phyloP scores from a whole-genome alignment of 2,888 invertebrate species.

The Noctua comes region DNA sequence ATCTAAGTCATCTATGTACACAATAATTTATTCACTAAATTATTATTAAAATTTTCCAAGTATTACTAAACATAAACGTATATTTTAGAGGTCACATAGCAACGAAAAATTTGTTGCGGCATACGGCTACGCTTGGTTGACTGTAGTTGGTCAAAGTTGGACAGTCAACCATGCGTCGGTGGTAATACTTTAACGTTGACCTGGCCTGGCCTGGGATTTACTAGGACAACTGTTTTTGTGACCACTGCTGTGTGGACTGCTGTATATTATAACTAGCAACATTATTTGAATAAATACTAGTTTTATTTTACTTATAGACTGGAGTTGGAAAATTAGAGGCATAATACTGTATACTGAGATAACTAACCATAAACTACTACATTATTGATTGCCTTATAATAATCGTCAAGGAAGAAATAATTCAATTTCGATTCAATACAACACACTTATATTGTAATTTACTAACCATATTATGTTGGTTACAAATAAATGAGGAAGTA shows the following conservation, averaged over 20 bases:
- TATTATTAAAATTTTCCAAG: constrained; percentile 11
- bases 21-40: background rate
- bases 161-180: background rate
- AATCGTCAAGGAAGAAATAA: background rate
- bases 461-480: background rate
- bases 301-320: background rate
- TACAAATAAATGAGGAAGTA: constrained; percentile 18
- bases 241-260: background rate
- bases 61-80: constrained; percentile 27
- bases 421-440: background rate
- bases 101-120: constrained; percentile 39
- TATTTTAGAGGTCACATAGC: constrained; percentile 49
- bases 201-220: background rate
- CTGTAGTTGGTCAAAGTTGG: constrained; percentile 28
- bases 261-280: background rate
- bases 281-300: constrained; percentile 14
- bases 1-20: background rate
- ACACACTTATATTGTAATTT: background rate
- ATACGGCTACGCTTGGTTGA: constrained; percentile 35
- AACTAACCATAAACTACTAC: background rate
- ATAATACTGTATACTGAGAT: background rate
- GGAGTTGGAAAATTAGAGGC: background rate
- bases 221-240: background rate
- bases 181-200: background rate
- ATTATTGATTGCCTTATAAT: background rate